Evolutionary conservation across 2,797 vertebrate genomes (phyloP), one percentile per base, ranked within the genome.

Genomic region (Taeniopygia guttata): DNA sequence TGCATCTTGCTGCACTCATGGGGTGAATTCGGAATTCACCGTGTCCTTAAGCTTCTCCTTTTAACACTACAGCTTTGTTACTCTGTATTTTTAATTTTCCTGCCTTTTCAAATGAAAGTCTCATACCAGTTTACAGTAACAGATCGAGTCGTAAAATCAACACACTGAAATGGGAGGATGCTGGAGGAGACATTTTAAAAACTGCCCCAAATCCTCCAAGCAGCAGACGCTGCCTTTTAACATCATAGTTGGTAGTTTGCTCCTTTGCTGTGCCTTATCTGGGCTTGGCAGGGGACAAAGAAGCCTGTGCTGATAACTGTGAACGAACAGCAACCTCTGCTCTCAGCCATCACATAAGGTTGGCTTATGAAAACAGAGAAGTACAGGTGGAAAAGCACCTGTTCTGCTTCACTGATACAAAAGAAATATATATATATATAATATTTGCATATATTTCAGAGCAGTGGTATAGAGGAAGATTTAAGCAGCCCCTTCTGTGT

Each of bases 101-200:
- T 42, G 43, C 20, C 20, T 75, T 73, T 64, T 32, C 18, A 59
- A 36, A 58, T 60, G 10, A 12, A 63, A 55, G 45, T 5, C 26
- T 59, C 19, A 1, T 1, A 1, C 8, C 21, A 15, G 23, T 42
- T 49, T 48, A 12, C 16, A 5, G 38, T 10, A 67, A 26, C 23
- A 54, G 43, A 25, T 9, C 0, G 0, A 36, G 34, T 21, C 9
- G 18, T 36, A 7, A 22, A 58, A 80, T 51, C 46, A 13, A 21
- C n/a, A 2, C 23, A 23, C 45, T 79, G 63, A 64, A 60, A 51
- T 13, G 19, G 20, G 34, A 30, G 6, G 30, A 19, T 34, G 29
- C 9, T 72, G 34, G 51, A 30, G 83, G 15, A 56, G 85, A 45
- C 15, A 6, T 56, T 68, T 3, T 2, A 12, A 70, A 56, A 36